Base-by-base conservation (phyloP, 2,888 invertebrate genomes). In the Heliconius aoede region DNA sequence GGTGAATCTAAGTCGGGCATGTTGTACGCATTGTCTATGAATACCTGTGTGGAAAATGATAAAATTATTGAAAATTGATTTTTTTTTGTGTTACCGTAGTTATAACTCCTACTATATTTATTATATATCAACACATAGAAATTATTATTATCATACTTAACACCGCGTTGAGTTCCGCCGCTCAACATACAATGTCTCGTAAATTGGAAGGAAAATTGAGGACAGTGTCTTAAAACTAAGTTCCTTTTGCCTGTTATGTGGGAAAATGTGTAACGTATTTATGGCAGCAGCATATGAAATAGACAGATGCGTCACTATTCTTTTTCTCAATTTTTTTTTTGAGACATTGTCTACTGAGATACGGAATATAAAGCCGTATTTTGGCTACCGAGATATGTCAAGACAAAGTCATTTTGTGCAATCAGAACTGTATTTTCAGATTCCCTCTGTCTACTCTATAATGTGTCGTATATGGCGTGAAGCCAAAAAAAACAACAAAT, bases 11-110 rank as follows among this genome's bases (percentile, higher is more conserved):
- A 90, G 83, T 96, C 96, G 0, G 97, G 96, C 80, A 95, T 94
- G 84, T 96, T 95, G 84, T 95, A 95, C 0, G 96, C 93, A 82
- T 95, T 95, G 81, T 97, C 97, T 58, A 97, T 90, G 72, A 96
- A 91, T 11, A 96, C 91, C 96, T 96, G 83, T 96, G 83, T 24
- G 18, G 21, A 60, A 8, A 58, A 32, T 30, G 2, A 32, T n/a
- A 4, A 32, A 26, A 61, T 3, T 61, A 2, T 7, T n/a, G 8
- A 55, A 46, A 18, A 18, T 3, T 7, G 21, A 9, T 55, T 55
- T 55, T 55, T 55, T 55, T 21, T n/a, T 55, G 1, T 21, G 46
- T 18, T 18, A 15, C 15, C 40, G 15, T 1, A 46, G 18, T 5
- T 46, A 18, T 18, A 46, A 18, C 46, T 46, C 18, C 18, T 18